Evolutionary conservation across 2,113 vertebrate species (phyloP), one percentile per base, ranked within the genome.

Genomic region (Laticauda colubrina): DNA sequence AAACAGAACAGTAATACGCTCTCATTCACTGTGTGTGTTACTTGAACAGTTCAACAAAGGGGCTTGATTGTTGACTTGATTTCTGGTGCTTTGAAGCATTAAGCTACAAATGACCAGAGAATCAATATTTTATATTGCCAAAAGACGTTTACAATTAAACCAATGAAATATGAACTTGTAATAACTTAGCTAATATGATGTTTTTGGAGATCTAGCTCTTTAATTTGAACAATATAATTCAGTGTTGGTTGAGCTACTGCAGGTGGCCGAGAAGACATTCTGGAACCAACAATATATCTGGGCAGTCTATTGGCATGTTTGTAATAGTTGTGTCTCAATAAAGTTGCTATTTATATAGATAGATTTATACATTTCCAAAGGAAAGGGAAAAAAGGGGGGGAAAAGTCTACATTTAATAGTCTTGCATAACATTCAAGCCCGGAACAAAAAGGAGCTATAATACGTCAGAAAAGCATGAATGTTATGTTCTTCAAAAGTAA

Each of bases 381-480:
- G 61, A 18, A 61, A 23, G 34, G 26, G 91, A n/a, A 3, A 87
- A 26, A 12, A 21, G 48, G 1, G 20, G 87, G 24, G 2, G 54
- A 1, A 23, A 93, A 89, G 12, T 90, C 92, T 89, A 94, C 90
- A 85, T 92, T 85, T 4, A 91, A 88, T 10, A 51, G 91, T 11
- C 54, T 34, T 48, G 54, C 54, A 81, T 88, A 93, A 86, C 10
- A 18, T 45, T 54, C 0, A 14, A 92, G 4, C 34, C 57, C 0
- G 85, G n/a, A 55, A 94, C 90, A 81, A 93, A 94, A 48, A 91
- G n/a, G 69, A 87, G 24, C 14, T 3, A 24, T 3, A 24, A 14
- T 3, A 15, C 3, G 2, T 56, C 11, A 56, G 55, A 51, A 89
- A 1, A 15, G 90, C 0, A 1, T 14, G 29, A 85, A 89, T 90